A percentile compares a stretch with the other conserved stretches of the same genome.
These are phyloP conservation scores for Augiades crinisus DNA, from an alignment of 2,888 invertebrate species.

Conservation along the genomic window DNA sequence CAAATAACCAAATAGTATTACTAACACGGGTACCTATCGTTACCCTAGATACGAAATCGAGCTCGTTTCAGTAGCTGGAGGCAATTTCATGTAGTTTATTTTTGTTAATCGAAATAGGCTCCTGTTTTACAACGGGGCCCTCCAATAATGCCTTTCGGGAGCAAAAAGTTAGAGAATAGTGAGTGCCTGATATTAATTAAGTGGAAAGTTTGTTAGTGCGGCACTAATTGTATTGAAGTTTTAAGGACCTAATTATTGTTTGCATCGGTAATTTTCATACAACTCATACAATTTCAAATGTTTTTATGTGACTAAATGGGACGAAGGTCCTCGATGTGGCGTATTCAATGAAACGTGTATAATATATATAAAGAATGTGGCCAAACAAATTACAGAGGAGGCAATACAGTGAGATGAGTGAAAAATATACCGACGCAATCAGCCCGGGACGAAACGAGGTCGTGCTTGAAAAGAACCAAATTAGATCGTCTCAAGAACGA, in stretches of 20 bases:
- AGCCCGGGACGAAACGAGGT: constrained; percentile 52
- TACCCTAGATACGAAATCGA: constrained; percentile 5
- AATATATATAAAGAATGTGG: too few species aligned
- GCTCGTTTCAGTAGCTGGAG: constrained; percentile 13
- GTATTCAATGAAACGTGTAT: too few species aligned
- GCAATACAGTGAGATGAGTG: constrained; percentile 54
- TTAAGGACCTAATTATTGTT: too few species aligned
- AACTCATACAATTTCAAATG: too few species aligned
- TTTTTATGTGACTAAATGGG: too few species aligned
- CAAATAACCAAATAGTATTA: background rate
- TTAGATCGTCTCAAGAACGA: constrained; percentile 74
- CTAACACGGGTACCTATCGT: background rate
- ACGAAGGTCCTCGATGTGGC: too few species aligned
- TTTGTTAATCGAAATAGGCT: constrained; percentile 25
- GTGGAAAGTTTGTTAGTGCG: constrained; percentile 4
- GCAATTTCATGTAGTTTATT: constrained; percentile 21
- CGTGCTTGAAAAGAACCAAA: constrained; percentile 75
- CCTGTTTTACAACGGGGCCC: constrained; percentile 8
- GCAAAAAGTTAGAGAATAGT: constrained; percentile 5
- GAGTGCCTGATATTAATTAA: constrained; percentile 8
- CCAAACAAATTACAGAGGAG: constrained; percentile 19
- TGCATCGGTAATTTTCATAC: too few species aligned
- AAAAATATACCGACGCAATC: constrained; percentile 56
- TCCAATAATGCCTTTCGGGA: constrained; percentile 8
- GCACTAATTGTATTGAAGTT: background rate